These are phyloP conservation scores for Tretioscincus oriximinensis DNA, from an alignment of 2,113 vertebrate species.

Conservation along the genomic window DNA sequence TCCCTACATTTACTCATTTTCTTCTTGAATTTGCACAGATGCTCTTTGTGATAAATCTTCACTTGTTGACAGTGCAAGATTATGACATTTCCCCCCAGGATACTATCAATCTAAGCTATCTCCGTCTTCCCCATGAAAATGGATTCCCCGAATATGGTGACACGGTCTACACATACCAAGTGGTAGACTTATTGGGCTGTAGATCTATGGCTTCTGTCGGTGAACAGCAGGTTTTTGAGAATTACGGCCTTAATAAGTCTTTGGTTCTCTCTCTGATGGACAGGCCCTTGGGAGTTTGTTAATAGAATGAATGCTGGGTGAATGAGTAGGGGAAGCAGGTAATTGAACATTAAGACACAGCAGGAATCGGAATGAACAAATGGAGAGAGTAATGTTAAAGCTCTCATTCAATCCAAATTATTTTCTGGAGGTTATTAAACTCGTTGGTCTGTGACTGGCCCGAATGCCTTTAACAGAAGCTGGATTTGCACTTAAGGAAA, in stretches of 20 bases:
- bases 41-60: neutral
- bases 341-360: conserved; percentile 35
- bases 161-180: neutral
- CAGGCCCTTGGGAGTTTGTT: conserved; percentile 18
- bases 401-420: neutral
- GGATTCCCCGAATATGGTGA: neutral
- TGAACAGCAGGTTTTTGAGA: conserved; percentile 11
- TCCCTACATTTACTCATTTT: neutral
- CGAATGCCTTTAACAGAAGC: no score
- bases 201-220: conserved; percentile 11
- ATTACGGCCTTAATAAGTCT: conserved; percentile 28
- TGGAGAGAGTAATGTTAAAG: neutral
- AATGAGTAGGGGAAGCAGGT: conserved; percentile 5
- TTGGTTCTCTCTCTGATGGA: conserved; percentile 15
- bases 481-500: no score
- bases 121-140: neutral
- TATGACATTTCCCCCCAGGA: neutral
- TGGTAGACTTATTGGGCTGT: neutral
- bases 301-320: conserved; percentile 11
- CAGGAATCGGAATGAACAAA: conserved; percentile 4
- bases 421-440: no score
- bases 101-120: neutral
- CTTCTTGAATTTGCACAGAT: neutral
- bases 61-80: neutral
- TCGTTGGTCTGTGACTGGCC: no score